phyloP scores from a whole-genome alignment of 2,888 invertebrate species.

The Andrena bicolor region DNA sequence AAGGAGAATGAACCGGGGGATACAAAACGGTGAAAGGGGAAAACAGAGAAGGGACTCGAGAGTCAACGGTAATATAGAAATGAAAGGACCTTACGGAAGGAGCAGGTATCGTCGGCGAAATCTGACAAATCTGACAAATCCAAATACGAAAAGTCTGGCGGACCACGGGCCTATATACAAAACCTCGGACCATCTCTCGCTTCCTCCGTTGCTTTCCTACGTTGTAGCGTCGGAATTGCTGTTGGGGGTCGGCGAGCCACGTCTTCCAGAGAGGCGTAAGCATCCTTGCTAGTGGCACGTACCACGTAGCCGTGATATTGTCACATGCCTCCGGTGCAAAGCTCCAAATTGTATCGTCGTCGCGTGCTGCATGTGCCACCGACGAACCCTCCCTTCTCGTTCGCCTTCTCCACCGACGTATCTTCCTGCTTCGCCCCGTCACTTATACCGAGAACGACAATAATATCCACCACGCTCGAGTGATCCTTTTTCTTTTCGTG shows the following conservation, averaged over 20 bases:
- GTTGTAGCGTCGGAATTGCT: not conserved
- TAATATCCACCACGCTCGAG: constrained; percentile 69
- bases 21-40: not conserved
- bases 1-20: not conserved
- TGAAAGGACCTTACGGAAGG: constrained; percentile 16
- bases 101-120: constrained; percentile 68
- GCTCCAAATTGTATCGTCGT: constrained; percentile 82
- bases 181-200: constrained; percentile 20
- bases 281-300: constrained; percentile 76
- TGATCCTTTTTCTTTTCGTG: constrained; percentile 65
- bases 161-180: constrained; percentile 56
- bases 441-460: constrained; percentile 55
- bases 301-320: constrained; percentile 76
- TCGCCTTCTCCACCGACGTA: constrained; percentile 24
- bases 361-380: constrained; percentile 73
- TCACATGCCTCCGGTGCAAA: constrained; percentile 80
- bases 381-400: constrained; percentile 38
- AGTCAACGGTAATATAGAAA: constrained; percentile 38
- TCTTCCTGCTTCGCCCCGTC: constrained; percentile 17
- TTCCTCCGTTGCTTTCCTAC: not conserved
- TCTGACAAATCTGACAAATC: constrained; percentile 79
- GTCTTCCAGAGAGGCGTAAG: constrained; percentile 68
- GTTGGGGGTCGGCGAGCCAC: constrained; percentile 33
- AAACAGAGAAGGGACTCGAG: not conserved
- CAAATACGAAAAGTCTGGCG: constrained; percentile 73